Base-by-base conservation (phyloP, 2,888 invertebrate species). In the Mystacides longicornis region DNA sequence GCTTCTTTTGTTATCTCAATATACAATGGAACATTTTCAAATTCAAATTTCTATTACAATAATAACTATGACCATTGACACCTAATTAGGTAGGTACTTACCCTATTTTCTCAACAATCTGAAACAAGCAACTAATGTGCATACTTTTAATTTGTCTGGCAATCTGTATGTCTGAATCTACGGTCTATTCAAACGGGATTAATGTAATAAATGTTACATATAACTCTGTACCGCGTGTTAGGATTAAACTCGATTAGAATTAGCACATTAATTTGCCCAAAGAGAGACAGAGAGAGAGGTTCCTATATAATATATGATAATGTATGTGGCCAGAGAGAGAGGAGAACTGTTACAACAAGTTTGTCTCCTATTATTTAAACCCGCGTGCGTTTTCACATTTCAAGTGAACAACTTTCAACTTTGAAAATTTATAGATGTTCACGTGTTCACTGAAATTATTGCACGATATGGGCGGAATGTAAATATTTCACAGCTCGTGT, bases 321-420 rank as follows among this genome's bases (percentile, higher is more conserved):
- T 27, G 11, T 5, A 27, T 27, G 27, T 27, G 27, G 11, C n/a
- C 5, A 11, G 27, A 7, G 27, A 7, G 5, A 27, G 7, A 27
- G 27, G 11, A 27, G 27, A 27, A 7, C 11, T 27, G 11, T 27
- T 27, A 27, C 7, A 5, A 7, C 27, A 27, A 27, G 27, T 11
- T 27, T 5, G 7, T 27, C 27, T 37, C 14, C 16, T 37, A 37
- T 54, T 27, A 3, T n/a, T 11, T 37, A 21, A 45, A 43, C 45
- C 49, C 54, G 54, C 54, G 54, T 54, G 54, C 54, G 54, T 54
- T 54, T 49, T 54, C 49, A 54, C 49, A 49, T 54, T 54, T 49
- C 49, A 42, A 49, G 45, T 31, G 54, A 42, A 42, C 19, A 49
- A 54, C 49, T 54, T 31, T 23, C 49, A 18, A 45, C 49, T 49